Base-by-base conservation (phyloP, 1,140 invertebrate genomes). In the Cyclina sinensis region DNA sequence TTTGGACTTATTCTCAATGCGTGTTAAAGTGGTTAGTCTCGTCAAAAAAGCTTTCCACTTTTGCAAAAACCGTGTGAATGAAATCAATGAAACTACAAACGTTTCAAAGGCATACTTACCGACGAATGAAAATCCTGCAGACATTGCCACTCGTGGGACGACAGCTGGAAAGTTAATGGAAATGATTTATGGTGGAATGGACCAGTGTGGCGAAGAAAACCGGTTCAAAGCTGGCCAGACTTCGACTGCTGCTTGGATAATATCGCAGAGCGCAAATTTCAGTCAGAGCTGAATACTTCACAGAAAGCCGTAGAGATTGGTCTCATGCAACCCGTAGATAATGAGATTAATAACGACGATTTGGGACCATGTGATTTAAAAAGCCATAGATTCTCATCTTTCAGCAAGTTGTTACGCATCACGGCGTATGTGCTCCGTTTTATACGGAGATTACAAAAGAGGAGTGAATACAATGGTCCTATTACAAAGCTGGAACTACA, bases 31-130 rank as follows among this genome's bases (percentile, higher is more conserved):
- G 68, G 68, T 32, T 32, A 30, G 18, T 32, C 35, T 73, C 68
- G 7, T 32, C 30, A 30, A 73, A 32, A 7, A 3, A 18, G 18
- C 30, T 30, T 11, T 35, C 68, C 35, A 32, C 35, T 14, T 73
- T 73, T 62, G 59, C n/a, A 62, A 62, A 37, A 73, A 73, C 35
- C 30, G 68, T 11, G 7, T 73, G 7, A 73, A 73, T 9, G 68
- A 73, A 37, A 73, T 73, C 21, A 73, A 35, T 32, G 32, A 35
- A 7, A 11, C n/a, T 7, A 37, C 16, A 30, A 32, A 73, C 11
- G 30, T 73, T 11, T 21, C 18, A 32, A 30, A 32, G 11, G 12
- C n/a, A 11, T 73, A 73, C 11, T 3, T 73, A 35, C n/a, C n/a
- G 12, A 73, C 68, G 21, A 14, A 73, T 16, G 35, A 62, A 73